Percentiles rank a stretch among this genome's conserved stretches.
These are phyloP conservation scores for Lepus townsendii DNA, from an alignment of 2,797 vertebrate genomes.

Conservation along the genomic window DNA sequence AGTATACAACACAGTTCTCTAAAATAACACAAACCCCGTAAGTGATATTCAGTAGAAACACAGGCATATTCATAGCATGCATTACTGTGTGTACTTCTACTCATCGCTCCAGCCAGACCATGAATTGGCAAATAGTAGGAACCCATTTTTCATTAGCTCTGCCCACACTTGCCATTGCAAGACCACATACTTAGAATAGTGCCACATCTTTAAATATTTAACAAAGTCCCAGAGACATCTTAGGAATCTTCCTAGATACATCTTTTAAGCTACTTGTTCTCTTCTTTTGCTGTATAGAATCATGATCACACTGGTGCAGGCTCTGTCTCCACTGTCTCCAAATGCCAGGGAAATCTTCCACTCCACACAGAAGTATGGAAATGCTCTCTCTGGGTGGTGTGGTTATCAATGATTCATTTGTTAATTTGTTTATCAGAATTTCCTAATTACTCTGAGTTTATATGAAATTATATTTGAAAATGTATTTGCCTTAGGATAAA, in stretches of 20 bases:
- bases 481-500: neutral
- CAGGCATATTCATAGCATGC: neutral
- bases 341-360: neutral
- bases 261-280: neutral
- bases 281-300: neutral
- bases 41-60: neutral
- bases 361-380: neutral
- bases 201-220: neutral
- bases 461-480: conserved; percentile 21
- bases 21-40: neutral
- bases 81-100: neutral
- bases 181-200: neutral
- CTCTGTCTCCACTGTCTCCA: neutral
- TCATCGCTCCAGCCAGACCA: neutral
- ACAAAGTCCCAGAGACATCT: neutral
- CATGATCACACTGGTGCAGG: neutral
- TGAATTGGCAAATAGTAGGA: neutral
- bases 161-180: neutral
- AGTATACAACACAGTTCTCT: neutral
- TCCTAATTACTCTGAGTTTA: neutral
- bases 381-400: neutral
- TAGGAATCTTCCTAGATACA: neutral
- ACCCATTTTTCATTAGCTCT: neutral
- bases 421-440: conserved; percentile 18
- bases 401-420: neutral